Evolutionary conservation across 2,797 vertebrate genomes (phyloP).

Genomic region (Clarias pachynema): DNA sequence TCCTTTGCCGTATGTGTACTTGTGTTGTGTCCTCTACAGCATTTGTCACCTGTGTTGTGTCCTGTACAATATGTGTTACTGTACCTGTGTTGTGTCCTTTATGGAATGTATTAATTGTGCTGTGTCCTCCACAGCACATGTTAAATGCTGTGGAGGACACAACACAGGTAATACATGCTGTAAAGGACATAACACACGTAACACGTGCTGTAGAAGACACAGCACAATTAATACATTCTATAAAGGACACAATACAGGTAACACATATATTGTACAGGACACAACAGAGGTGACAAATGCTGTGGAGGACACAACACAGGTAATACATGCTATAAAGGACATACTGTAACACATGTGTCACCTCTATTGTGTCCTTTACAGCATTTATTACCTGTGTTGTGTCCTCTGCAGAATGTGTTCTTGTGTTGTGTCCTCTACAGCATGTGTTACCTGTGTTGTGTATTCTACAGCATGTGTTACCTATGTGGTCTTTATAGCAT

Average conservation of each 20-base stretch:
- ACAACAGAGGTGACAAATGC: no score
- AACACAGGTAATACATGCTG: no score
- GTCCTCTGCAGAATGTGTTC: background rate
- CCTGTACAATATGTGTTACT: background rate
- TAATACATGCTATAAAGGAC: no score
- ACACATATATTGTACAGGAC: no score
- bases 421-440: background rate
- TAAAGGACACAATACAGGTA: no score
- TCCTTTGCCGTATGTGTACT: background rate
- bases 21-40: background rate
- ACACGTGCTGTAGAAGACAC: no score
- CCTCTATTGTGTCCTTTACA: background rate
- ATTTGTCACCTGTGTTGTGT: background rate
- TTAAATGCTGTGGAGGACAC: no score
- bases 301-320: no score
- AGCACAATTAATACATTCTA: no score
- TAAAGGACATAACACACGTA: no score
- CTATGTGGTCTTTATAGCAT: no score
- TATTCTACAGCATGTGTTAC: background rate
- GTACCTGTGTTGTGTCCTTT: background rate
- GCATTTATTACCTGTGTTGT: background rate
- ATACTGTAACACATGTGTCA: background rate
- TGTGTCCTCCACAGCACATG: constrained; percentile 68
- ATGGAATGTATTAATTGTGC: constrained; percentile 42
- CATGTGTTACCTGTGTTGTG: background rate